Percentiles rank a stretch among this genome's conserved stretches.
These are phyloP conservation scores for Melanaphis sacchari DNA, from an alignment of 1,140 invertebrate species.

Conservation along the genomic window DNA sequence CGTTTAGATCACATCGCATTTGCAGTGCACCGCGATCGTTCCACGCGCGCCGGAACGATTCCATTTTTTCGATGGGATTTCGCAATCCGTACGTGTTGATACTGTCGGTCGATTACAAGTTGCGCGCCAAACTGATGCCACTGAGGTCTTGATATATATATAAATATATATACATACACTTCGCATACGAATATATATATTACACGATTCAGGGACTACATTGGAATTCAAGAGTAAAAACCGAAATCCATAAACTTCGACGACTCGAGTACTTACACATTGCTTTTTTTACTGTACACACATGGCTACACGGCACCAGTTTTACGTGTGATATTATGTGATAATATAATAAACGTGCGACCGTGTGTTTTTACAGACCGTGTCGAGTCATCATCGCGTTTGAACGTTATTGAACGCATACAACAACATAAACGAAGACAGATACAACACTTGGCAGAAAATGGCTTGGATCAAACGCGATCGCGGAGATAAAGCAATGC, in stretches of 20 bases:
- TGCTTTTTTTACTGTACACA: too few species aligned
- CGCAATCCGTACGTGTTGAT: conserved; percentile 26
- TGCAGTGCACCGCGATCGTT: neutral
- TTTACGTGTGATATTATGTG: neutral
- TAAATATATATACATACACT: neutral
- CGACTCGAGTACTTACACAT: neutral
- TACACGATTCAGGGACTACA: neutral
- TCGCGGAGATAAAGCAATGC: neutral
- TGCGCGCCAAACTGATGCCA: conserved; percentile 26
- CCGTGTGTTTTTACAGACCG: conserved; percentile 29
- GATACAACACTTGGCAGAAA: neutral
- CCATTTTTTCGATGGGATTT: conserved; percentile 36
- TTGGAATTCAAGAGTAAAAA: neutral
- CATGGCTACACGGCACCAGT: neutral
- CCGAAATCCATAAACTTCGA: neutral
- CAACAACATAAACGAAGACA: neutral
- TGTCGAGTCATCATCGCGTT: neutral
- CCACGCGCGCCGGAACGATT: neutral
- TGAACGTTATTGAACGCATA: neutral
- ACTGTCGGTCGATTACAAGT: conserved; percentile 21
- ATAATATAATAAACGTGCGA: neutral
- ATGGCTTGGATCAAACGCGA: conserved; percentile 48
- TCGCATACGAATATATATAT: too few species aligned
- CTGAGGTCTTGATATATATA: conserved; percentile 19
- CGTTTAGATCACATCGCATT: neutral